These are phyloP conservation scores for Percina caprodes DNA, from an alignment of 2,113 vertebrate species.

Conservation along the genomic window DNA sequence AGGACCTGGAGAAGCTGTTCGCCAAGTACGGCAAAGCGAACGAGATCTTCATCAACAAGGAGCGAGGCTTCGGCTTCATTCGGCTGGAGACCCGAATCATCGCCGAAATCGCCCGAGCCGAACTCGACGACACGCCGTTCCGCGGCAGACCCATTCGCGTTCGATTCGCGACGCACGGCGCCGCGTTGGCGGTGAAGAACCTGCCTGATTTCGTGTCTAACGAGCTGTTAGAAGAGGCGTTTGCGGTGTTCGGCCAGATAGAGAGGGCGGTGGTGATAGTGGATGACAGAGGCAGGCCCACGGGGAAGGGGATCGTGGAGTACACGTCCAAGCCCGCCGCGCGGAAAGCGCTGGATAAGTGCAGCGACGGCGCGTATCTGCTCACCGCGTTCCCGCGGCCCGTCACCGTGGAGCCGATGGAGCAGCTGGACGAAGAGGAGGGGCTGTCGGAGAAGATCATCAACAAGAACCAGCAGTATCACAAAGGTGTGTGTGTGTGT, in stretches of 20 bases:
- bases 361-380: constrained; percentile 93
- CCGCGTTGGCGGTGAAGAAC: constrained; percentile 92
- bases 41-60: constrained; percentile 98
- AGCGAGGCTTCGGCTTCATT: constrained; percentile 97
- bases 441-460: constrained; percentile 94
- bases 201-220: constrained; percentile 97
- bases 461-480: constrained; percentile 95
- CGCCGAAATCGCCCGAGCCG: constrained; percentile 96
- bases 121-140: constrained; percentile 93
- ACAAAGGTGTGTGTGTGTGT: constrained; percentile 80
- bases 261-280: constrained; percentile 97
- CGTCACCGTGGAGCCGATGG: constrained; percentile 97
- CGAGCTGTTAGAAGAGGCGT: constrained; percentile 95
- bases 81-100: constrained; percentile 97
- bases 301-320: constrained; percentile 97
- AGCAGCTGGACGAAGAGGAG: constrained; percentile 96
- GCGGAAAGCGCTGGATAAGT: constrained; percentile 96
- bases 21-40: constrained; percentile 95
- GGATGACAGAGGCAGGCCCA: constrained; percentile 95
- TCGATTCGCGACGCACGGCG: constrained; percentile 96
- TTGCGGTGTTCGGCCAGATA: constrained; percentile 94
- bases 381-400: constrained; percentile 96
- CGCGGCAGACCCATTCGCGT: constrained; percentile 94
- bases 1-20: constrained; percentile 95
- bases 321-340: constrained; percentile 96